These are phyloP conservation scores for Xestia sexstrigata DNA, from an alignment of 2,888 invertebrate species.

Conservation along the genomic window DNA sequence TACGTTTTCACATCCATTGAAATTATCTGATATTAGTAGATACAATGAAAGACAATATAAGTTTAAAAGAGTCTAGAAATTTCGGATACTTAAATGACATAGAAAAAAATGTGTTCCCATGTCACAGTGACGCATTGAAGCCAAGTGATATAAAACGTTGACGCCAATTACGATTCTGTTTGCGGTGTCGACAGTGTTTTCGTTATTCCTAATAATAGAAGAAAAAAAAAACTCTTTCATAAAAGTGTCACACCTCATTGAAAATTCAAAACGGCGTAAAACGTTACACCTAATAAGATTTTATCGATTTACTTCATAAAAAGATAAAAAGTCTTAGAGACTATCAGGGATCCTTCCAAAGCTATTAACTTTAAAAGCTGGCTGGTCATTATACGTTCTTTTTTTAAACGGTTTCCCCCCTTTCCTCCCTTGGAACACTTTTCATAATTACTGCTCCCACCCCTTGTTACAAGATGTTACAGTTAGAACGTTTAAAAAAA, in stretches of 20 bases:
- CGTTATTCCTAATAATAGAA: too few relatives aligned
- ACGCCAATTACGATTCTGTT: too few relatives aligned
- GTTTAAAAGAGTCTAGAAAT: not conserved
- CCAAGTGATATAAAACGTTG: not conserved
- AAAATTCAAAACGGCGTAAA: conserved; percentile 34
- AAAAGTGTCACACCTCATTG: conserved; percentile 13
- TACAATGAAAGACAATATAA: not conserved
- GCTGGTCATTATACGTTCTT: conserved; percentile 86
- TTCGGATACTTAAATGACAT: not conserved
- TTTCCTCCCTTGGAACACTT: conserved; percentile 84
- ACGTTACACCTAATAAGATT: conserved; percentile 55
- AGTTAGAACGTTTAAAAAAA: conserved; percentile 76
- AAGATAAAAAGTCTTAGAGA: conserved; percentile 58
- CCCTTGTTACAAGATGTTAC: conserved; percentile 87
- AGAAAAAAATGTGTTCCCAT: not conserved
- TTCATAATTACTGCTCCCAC: conserved; percentile 87
- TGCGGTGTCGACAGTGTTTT: too few relatives aligned
- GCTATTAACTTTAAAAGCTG: conserved; percentile 89
- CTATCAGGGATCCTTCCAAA: conserved; percentile 83
- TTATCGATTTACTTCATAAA: conserved; percentile 59
- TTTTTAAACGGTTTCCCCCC: conserved; percentile 86
- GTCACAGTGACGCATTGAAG: not conserved
- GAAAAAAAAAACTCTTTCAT: not conserved
- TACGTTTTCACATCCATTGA: not conserved
- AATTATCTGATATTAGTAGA: not conserved